phyloP scores from a whole-genome alignment of 2,888 invertebrate genomes.

The Carabus problematicus region DNA sequence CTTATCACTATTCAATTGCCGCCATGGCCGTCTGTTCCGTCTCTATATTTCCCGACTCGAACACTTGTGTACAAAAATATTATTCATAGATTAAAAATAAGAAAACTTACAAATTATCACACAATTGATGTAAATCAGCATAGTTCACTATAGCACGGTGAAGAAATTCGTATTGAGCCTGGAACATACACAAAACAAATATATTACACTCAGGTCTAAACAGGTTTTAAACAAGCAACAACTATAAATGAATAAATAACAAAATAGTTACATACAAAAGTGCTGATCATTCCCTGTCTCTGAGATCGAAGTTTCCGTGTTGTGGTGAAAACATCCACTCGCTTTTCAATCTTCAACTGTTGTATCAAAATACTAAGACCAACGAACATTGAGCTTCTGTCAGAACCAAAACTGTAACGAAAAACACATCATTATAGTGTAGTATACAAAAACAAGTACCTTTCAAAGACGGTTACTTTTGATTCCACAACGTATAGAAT shows the following conservation, averaged over 20 bases:
- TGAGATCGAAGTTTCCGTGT: slow-evolving; percentile 85
- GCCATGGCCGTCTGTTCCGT: slow-evolving; percentile 23
- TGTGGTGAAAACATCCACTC: slow-evolving; percentile 85
- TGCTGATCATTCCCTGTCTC: slow-evolving; percentile 82
- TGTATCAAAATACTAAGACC: slow-evolving; percentile 85
- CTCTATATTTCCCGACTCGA: no score
- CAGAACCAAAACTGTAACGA: slow-evolving; percentile 75
- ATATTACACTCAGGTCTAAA: slow-evolving; percentile 7
- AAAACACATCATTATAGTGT: slow-evolving; percentile 28
- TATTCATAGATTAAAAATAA: slow-evolving; percentile 44
- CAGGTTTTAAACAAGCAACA: no score
- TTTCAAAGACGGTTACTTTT: no score
- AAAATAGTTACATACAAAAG: slow-evolving; percentile 70
- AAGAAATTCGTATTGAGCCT: slow-evolving; percentile 93
- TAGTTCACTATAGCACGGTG: slow-evolving; percentile 91
- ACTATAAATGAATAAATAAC: slow-evolving; percentile 29
- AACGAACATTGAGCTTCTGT: slow-evolving; percentile 89
- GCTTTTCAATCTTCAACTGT: slow-evolving; percentile 82
- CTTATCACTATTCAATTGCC: slow-evolving; percentile 37
- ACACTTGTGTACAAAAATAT: slow-evolving; percentile 40
- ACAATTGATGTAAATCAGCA: slow-evolving; percentile 83
- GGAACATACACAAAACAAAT: slow-evolving; percentile 52
- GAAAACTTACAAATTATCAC: slow-evolving; percentile 58
- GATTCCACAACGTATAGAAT: no score
- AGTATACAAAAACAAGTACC: no score